Evolutionary conservation across 1,140 invertebrate genomes (phyloP), one percentile per base, ranked within the genome.

Genomic region (Micrasema longulum): DNA sequence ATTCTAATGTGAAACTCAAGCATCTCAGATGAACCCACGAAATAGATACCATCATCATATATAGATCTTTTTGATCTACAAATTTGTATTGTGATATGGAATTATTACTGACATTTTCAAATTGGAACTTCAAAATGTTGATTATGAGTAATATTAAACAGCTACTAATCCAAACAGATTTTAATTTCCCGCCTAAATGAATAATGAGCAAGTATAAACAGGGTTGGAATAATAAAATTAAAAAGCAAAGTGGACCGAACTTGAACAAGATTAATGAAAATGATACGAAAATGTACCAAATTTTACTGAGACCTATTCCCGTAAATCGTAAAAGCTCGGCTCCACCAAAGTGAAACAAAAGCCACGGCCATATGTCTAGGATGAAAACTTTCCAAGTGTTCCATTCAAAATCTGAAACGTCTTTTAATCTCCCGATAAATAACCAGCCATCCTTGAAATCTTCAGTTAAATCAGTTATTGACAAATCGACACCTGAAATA

Each of bases 371-470:
- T 9, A 81, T 80, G 20, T 64, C 79, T 36, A 80, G 70, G 66
- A 82, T 74, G 71, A 80, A 82, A 76, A 77, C 80, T 79, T 84
- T 85, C 82, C 81, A 85, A 55, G 78, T 79, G 45, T 68, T 82
- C 84, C 84, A 85, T 78, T 85, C 84, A 73, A 81, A 77, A 79
- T 85, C 84, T 64, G 84, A 83, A 5, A 79, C 77, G 79, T 85
- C 84, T 79, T 78, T 82, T 12, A 73, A 69, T 76, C 81, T 80
- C 31, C 71, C 73, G 43, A 82, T 64, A 47, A 81, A 71, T 26
- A 67, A 63, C 84, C 83, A 85, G 10, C 83, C 84, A 41, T 76
- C 76, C 69, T 73, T 69, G 62, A 85, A 78, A 67, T 84, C 83
- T 60, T 71, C 77, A 18, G 53, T 52, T 2, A 60, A 57, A 10